These are phyloP conservation scores for Rhinogobius similis DNA, from an alignment of 2,113 vertebrate genomes.

Conservation along the genomic window DNA sequence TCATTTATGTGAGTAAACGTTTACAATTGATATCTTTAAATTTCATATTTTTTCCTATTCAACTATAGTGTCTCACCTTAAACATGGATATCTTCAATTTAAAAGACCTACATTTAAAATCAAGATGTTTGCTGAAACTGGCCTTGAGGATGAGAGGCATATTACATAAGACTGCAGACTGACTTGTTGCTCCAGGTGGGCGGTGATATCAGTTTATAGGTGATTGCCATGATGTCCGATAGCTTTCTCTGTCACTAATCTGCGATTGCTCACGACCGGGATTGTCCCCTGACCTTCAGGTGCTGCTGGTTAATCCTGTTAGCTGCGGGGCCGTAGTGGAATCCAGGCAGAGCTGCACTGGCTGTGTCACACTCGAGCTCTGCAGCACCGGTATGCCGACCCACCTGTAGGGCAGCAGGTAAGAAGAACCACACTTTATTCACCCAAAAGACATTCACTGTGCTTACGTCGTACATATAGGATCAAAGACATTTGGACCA, in stretches of 20 bases:
- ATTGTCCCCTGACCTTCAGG: conserved; percentile 66
- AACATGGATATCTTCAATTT: not conserved
- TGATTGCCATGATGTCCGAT: conserved; percentile 16
- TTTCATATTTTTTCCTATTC: too few species aligned
- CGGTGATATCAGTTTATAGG: conserved; percentile 16
- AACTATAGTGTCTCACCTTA: too few species aligned
- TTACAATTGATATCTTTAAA: too few species aligned
- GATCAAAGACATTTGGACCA: not conserved
- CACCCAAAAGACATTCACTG: not conserved
- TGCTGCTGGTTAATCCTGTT: conserved; percentile 65
- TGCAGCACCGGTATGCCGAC: conserved; percentile 53
- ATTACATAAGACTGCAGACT: not conserved
- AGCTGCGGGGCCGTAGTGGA: conserved; percentile 33
- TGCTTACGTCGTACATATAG: not conserved
- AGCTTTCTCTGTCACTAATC: conserved; percentile 47
- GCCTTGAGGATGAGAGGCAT: not conserved
- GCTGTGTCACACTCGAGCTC: conserved; percentile 40
- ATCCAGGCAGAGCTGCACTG: conserved; percentile 49
- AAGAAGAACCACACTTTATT: conserved; percentile 25
- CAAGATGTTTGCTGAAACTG: not conserved
- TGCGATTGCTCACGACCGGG: conserved; percentile 36
- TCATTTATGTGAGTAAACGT: too few species aligned
- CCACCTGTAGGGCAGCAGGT: conserved; percentile 72
- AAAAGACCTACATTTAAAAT: not conserved
- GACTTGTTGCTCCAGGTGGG: not conserved